phyloP scores from a whole-genome alignment of 1,140 invertebrate genomes.

The Ptiloglossa arizonensis region DNA sequence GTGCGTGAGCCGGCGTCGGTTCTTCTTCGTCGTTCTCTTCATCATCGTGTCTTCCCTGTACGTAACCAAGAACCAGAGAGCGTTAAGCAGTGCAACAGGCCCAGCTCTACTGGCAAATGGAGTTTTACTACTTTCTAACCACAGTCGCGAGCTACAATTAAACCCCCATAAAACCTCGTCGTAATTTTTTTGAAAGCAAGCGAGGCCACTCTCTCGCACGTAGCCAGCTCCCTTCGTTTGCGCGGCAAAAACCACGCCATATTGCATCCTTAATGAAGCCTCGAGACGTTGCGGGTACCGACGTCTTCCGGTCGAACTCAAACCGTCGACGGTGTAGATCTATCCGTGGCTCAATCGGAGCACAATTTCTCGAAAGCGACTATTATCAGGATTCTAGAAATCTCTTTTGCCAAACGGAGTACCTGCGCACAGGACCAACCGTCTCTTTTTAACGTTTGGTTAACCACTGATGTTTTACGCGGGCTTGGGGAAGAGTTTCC shows the following conservation, averaged over 20 bases:
- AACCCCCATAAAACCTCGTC: slow-evolving; percentile 76
- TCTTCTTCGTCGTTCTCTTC: slow-evolving; percentile 36
- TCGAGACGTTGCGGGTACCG: slow-evolving; percentile 51
- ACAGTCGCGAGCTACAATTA: slow-evolving; percentile 77
- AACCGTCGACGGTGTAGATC: background rate
- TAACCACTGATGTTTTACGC: too few species aligned
- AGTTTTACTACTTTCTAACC: slow-evolving; percentile 79
- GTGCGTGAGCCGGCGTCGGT: slow-evolving; percentile 50
- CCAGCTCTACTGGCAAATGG: slow-evolving; percentile 56
- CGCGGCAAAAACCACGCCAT: slow-evolving; percentile 63
- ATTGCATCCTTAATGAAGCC: slow-evolving; percentile 75
- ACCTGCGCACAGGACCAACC: too few species aligned
- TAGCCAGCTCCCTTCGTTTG: slow-evolving; percentile 53
- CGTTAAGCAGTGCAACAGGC: slow-evolving; percentile 67
- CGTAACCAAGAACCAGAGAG: slow-evolving; percentile 46
- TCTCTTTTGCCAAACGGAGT: background rate
- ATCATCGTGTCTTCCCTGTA: slow-evolving; percentile 43
- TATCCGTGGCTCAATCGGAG: background rate
- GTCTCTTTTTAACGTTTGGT: too few species aligned
- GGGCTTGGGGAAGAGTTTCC: too few species aligned
- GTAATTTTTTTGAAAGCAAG: slow-evolving; percentile 76
- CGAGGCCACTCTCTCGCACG: slow-evolving; percentile 57
- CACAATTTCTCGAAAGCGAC: slow-evolving; percentile 16
- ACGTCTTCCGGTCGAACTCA: slow-evolving; percentile 63
- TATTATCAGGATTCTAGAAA: slow-evolving; percentile 14